Evolutionary conservation across 2,113 vertebrate genomes (phyloP).

Genomic region (Chroicocephalus ridibundus): DNA sequence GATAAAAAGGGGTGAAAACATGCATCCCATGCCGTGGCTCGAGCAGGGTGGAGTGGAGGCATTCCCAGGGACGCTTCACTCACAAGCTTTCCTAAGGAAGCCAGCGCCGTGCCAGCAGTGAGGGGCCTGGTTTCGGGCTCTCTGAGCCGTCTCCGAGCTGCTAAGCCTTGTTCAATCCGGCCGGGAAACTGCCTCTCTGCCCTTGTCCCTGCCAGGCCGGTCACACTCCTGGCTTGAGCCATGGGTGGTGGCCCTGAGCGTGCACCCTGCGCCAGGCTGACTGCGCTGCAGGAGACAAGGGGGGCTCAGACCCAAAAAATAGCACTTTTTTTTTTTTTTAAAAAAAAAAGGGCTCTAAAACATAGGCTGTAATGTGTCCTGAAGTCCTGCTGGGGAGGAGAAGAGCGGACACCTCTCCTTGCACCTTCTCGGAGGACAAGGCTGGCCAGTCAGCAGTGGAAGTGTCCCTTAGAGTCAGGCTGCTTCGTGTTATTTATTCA

Average conservation of each 20-base stretch:
- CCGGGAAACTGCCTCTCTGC: background rate
- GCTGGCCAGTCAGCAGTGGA: background rate
- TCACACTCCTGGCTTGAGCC: background rate
- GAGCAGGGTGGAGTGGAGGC: background rate
- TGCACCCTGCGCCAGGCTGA: background rate
- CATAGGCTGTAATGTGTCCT: background rate
- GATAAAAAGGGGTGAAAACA: background rate
- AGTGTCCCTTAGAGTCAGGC: background rate
- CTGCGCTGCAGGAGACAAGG: background rate
- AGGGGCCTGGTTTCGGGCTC: background rate
- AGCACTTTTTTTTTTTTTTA: too few relatives aligned
- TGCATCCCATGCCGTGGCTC: accelerated
- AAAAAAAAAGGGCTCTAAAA: background rate
- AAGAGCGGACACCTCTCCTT: background rate
- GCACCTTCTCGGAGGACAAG: background rate
- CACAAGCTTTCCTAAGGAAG: background rate
- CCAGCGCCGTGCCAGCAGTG: background rate
- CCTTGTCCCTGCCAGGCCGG: background rate
- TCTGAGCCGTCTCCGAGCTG: background rate
- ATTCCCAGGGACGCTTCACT: background rate
- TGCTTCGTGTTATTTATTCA: background rate
- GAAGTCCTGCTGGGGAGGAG: background rate
- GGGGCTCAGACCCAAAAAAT: accelerated
- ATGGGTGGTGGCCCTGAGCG: background rate
- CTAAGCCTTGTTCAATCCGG: background rate